Conservation (phyloP, 2,888 invertebrate species). For the Julus scanicus region DNA sequence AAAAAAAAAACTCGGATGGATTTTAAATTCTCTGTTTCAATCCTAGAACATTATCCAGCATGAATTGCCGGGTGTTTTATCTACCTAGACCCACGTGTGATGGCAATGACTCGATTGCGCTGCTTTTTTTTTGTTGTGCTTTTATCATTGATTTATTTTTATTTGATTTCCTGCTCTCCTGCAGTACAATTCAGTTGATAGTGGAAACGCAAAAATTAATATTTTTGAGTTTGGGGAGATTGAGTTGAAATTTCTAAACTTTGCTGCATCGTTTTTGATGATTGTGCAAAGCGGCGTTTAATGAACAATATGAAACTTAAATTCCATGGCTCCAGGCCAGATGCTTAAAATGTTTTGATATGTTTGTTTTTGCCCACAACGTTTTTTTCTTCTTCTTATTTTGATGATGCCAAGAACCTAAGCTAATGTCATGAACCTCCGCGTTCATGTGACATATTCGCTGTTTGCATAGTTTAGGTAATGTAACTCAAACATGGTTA, state of each 20-base stretch:
- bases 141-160: constrained; percentile 32
- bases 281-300: neutral
- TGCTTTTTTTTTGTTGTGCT: neutral
- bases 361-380: neutral
- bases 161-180: constrained; percentile 22
- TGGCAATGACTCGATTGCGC: neutral
- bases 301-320: neutral
- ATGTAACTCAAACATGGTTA: no score
- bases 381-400: no score
- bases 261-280: neutral
- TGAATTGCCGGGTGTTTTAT: neutral
- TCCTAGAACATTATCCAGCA: constrained; percentile 25
- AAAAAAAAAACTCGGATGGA: constrained; percentile 40
- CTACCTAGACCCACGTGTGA: constrained; percentile 26
- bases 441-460: no score
- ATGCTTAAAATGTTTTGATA: neutral
- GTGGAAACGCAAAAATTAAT: constrained; percentile 3
- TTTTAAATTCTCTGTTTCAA: constrained; percentile 47
- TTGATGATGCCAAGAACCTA: no score
- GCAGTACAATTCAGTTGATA: neutral
- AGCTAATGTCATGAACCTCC: no score
- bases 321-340: neutral
- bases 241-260: neutral
- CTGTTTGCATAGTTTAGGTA: no score
- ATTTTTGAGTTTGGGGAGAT: neutral